These are phyloP conservation scores for Eudorcas thomsonii DNA, from an alignment of 2,113 vertebrate species.

Conservation along the genomic window DNA sequence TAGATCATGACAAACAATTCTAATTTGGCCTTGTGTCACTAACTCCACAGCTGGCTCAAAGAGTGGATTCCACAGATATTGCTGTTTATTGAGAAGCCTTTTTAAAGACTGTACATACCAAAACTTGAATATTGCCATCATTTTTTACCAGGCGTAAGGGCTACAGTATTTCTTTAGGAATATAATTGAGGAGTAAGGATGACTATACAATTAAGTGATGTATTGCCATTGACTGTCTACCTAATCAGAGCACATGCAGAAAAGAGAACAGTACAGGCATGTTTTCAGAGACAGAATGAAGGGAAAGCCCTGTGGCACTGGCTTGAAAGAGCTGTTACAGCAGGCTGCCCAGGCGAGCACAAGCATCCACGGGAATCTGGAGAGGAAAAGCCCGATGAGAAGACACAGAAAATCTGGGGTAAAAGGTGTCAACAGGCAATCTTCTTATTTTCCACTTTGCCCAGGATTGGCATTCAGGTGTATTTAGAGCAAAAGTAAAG, in stretches of 20 bases:
- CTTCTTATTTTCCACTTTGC: background rate
- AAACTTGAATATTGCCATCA: background rate
- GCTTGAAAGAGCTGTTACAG: background rate
- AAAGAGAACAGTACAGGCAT: background rate
- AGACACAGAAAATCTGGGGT: background rate
- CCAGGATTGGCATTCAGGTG: background rate
- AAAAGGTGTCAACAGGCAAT: background rate
- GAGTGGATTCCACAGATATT: background rate
- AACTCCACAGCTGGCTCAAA: background rate
- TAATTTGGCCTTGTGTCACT: conserved; percentile 26
- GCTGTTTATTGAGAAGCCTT: background rate
- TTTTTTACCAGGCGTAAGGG: background rate
- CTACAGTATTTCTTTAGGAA: background rate
- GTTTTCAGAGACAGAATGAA: background rate
- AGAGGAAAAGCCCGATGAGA: background rate
- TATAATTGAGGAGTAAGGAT: background rate
- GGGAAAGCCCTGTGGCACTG: background rate
- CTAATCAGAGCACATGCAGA: background rate
- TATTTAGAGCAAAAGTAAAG: background rate
- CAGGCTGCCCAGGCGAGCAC: background rate
- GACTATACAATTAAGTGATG: background rate
- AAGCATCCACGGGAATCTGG: background rate
- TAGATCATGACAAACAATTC: background rate
- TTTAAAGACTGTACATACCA: background rate
- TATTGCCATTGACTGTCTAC: background rate